Percentiles rank a stretch among this genome's conserved stretches.
phyloP scores from a whole-genome alignment of 2,888 invertebrate species.

The Hymenopus coronatus region DNA sequence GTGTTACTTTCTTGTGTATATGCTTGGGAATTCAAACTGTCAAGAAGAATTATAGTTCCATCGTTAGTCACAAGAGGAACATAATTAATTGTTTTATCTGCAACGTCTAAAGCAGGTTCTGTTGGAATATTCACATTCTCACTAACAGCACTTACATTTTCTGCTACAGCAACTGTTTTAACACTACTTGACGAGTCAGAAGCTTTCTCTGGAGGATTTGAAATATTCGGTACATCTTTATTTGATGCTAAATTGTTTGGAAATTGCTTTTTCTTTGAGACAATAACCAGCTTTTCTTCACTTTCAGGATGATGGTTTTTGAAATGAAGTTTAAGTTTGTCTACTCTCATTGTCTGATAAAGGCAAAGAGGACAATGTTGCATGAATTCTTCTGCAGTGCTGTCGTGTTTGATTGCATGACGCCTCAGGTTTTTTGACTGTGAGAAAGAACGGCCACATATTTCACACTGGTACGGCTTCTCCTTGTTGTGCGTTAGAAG shows the following conservation, averaged over 20 bases:
- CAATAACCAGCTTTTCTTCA: constrained; percentile 6
- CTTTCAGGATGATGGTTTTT: constrained; percentile 25
- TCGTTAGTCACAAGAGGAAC: background rate
- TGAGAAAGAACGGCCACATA: constrained; percentile 56
- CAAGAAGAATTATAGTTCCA: background rate
- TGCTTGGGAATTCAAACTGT: background rate
- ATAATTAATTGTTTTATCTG: background rate
- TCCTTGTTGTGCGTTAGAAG: constrained; percentile 55
- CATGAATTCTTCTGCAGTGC: background rate
- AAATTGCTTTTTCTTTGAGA: background rate
- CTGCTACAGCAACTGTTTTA: background rate
- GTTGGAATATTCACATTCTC: background rate
- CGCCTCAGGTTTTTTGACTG: constrained; percentile 53
- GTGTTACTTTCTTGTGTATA: background rate
- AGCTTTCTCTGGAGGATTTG: background rate
- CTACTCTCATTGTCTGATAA: constrained; percentile 51
- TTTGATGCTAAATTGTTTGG: background rate
- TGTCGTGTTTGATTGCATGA: constrained; percentile 44
- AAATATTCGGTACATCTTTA: background rate
- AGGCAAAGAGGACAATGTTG: constrained; percentile 50
- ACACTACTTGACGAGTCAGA: background rate
- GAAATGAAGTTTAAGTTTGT: constrained; percentile 55
- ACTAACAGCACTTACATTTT: background rate
- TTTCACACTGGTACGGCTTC: constrained; percentile 55
- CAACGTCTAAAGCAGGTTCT: background rate